phyloP scores from a whole-genome alignment of 2,888 invertebrate species.

The Helleia helle region DNA sequence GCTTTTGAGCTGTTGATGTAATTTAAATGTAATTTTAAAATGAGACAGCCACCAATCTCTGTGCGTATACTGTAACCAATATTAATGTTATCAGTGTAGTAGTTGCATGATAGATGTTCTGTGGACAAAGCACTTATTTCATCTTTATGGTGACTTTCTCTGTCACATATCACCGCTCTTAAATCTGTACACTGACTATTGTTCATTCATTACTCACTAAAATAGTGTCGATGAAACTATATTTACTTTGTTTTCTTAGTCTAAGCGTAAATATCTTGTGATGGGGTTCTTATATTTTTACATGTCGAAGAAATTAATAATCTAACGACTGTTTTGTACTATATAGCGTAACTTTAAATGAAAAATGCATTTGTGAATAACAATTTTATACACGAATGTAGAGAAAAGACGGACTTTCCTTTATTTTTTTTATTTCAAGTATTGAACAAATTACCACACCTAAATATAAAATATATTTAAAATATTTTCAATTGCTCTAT shows the following conservation, averaged over 20 bases:
- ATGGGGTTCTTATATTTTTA: neutral
- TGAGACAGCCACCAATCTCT: constrained; percentile 16
- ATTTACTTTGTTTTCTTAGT: neutral
- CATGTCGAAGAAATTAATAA: neutral
- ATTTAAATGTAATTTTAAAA: constrained; percentile 1
- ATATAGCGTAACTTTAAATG: constrained; percentile 22
- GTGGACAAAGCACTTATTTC: constrained; percentile 39
- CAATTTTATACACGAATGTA: neutral
- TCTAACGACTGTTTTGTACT: neutral
- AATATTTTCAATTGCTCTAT: neutral
- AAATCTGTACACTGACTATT: constrained; percentile 13
- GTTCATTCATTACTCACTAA: constrained; percentile 2
- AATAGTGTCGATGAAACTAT: neutral
- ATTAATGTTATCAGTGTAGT: constrained; percentile 53
- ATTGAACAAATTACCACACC: neutral
- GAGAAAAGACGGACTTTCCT: neutral
- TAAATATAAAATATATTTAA: neutral
- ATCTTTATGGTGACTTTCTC: constrained; percentile 15
- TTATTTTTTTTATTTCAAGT: no score
- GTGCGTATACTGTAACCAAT: constrained; percentile 20
- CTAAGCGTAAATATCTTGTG: neutral
- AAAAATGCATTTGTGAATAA: constrained; percentile 20
- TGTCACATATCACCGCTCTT: constrained; percentile 20
- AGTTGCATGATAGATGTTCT: constrained; percentile 45
- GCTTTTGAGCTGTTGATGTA: neutral